Evolutionary conservation across 2,888 invertebrate species (phyloP).

Genomic region (Linnaemya vulpina): DNA sequence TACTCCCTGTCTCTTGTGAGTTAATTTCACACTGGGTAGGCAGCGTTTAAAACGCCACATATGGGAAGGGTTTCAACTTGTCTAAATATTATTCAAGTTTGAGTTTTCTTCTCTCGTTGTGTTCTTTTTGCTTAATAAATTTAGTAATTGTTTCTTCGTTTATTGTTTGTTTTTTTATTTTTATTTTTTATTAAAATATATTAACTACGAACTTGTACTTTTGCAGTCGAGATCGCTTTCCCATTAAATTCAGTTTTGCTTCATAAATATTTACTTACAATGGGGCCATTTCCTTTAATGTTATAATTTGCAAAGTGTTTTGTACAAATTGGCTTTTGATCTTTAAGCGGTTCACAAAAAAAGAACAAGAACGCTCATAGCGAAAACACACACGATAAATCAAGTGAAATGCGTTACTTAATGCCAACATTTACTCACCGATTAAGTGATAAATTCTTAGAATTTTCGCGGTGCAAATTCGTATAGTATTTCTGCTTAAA

Average conservation of each 20-base stretch:
- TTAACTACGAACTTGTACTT: constrained; percentile 20
- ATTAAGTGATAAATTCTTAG: constrained; percentile 55
- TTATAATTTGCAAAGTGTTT: constrained; percentile 69
- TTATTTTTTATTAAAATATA: background rate
- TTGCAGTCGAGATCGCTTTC: constrained; percentile 49
- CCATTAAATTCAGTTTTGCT: constrained; percentile 65
- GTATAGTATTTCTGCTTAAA: background rate
- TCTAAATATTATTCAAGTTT: constrained; percentile 42
- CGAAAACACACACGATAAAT: constrained; percentile 29
- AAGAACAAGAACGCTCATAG: background rate
- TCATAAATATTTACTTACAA: constrained; percentile 70
- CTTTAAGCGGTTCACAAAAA: constrained; percentile 55
- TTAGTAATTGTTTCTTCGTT: constrained; percentile 49
- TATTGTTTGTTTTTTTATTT: too few relatives aligned
- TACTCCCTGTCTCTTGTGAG: background rate
- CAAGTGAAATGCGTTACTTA: constrained; percentile 46
- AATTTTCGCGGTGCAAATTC: constrained; percentile 9
- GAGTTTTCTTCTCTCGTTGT: constrained; percentile 12
- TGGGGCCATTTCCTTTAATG: constrained; percentile 68
- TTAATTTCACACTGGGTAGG: constrained; percentile 31
- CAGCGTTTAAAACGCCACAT: background rate
- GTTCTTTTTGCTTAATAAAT: constrained; percentile 31
- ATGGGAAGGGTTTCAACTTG: constrained; percentile 20
- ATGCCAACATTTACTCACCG: constrained; percentile 34
- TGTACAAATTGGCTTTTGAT: constrained; percentile 69